Conservation (phyloP, 1,140 invertebrate genomes). For the Sycobia sp. region DNA sequence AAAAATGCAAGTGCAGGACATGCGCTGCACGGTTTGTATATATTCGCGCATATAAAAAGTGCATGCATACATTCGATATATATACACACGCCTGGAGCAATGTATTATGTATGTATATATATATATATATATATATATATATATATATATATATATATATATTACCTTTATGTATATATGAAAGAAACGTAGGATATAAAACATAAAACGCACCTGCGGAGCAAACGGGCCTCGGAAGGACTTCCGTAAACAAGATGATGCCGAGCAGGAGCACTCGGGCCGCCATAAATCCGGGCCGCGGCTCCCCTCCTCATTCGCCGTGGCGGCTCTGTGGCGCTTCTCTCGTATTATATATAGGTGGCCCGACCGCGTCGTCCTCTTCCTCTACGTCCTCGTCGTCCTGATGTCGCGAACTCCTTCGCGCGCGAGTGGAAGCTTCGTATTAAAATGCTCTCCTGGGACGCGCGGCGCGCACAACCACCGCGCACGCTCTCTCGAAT, state of each 20-base stretch:
- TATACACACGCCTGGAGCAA: background rate
- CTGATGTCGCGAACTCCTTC: background rate
- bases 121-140: too few species aligned
- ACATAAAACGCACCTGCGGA: conserved; percentile 50
- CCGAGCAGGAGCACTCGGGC: conserved; percentile 58
- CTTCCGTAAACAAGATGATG: conserved; percentile 63
- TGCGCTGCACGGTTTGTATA: too few species aligned
- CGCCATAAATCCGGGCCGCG: conserved; percentile 56
- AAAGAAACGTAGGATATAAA: background rate
- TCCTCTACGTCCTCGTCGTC: background rate
- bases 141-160: too few species aligned
- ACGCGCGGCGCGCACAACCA: background rate
- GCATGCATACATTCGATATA: background rate
- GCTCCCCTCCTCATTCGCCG: conserved; percentile 50
- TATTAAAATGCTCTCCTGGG: too few species aligned
- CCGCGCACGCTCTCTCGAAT: background rate
- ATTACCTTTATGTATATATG: too few species aligned
- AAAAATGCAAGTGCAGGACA: too few species aligned
- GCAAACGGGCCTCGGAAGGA: conserved; percentile 54
- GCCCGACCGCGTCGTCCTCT: too few species aligned
- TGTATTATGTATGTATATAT: too few species aligned
- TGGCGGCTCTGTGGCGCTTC: background rate
- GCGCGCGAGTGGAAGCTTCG: background rate
- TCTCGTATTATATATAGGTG: too few species aligned
- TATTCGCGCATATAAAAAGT: too few species aligned